Evolutionary conservation across 92 coral and sea anemone genomes (phyloP).

Genomic region (Zoanthus gigantus): DNA sequence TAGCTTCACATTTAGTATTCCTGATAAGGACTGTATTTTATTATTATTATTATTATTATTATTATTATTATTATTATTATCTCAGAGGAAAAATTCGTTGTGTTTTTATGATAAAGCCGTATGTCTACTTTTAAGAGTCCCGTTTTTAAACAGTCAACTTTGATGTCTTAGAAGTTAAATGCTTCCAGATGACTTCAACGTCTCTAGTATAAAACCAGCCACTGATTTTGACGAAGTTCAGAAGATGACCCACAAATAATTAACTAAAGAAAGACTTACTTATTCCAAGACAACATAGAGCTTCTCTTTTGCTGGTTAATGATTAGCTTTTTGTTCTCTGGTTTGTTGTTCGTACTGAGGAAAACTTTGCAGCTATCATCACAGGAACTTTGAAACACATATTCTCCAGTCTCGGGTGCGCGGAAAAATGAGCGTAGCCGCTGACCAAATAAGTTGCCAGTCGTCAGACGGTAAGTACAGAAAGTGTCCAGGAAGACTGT

Average conservation of each 20-base stretch:
- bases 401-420: slow-evolving; percentile 73
- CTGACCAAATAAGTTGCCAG: slow-evolving; percentile 58
- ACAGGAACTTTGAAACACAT: slow-evolving; percentile 67
- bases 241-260: not conserved
- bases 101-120: no score
- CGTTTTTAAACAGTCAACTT: no score
- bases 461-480: slow-evolving; percentile 43
- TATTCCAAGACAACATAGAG: slow-evolving; percentile 8
- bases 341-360: slow-evolving; percentile 57
- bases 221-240: no score
- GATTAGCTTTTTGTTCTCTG: slow-evolving; percentile 56
- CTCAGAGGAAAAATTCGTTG: no score
- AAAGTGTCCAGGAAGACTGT: slow-evolving; percentile 53
- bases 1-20: no score
- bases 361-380: slow-evolving; percentile 72
- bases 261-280: slow-evolving; percentile 10
- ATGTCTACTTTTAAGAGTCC: no score
- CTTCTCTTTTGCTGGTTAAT: slow-evolving; percentile 40
- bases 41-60: no score
- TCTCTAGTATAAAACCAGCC: no score
- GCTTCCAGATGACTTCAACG: no score
- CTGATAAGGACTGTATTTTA: no score
- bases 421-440: slow-evolving; percentile 66
- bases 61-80: no score
- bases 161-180: no score